These are phyloP conservation scores for Macrocentrus cingulum DNA, from an alignment of 1,140 invertebrate genomes.

Conservation along the genomic window DNA sequence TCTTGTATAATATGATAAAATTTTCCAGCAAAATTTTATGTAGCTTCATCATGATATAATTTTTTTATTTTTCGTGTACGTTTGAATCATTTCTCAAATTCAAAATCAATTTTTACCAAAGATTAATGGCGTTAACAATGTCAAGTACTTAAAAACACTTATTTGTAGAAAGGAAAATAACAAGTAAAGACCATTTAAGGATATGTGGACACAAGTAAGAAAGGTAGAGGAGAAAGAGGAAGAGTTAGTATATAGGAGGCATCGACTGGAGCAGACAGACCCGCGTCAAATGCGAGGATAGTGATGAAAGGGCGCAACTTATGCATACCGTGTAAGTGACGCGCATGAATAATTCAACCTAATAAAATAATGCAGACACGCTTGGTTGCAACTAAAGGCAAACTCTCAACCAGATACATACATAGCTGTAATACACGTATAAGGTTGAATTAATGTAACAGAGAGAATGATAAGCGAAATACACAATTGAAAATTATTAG, in stretches of 20 bases:
- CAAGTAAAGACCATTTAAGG: slow-evolving; percentile 10
- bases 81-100: too few relatives aligned
- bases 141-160: neutral
- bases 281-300: slow-evolving; percentile 18
- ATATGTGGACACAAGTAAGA: neutral
- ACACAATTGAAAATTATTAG: slow-evolving; percentile 3
- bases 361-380: slow-evolving; percentile 55
- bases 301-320: slow-evolving; percentile 54
- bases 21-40: too few relatives aligned
- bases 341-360: slow-evolving; percentile 56
- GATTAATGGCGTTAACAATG: too few relatives aligned
- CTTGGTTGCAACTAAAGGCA: slow-evolving; percentile 19
- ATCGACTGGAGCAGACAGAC: slow-evolving; percentile 6
- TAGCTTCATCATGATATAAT: too few relatives aligned
- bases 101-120: too few relatives aligned
- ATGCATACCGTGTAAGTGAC: slow-evolving; percentile 56
- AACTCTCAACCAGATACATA: neutral
- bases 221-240: neutral
- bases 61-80: too few relatives aligned
- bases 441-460: too few relatives aligned
- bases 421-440: too few relatives aligned
- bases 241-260: too few relatives aligned
- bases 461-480: too few relatives aligned
- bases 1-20: too few relatives aligned
- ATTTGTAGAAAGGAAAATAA: neutral